Evolutionary conservation across 2,113 vertebrate species (phyloP).

Genomic region (Cettia cetti): DNA sequence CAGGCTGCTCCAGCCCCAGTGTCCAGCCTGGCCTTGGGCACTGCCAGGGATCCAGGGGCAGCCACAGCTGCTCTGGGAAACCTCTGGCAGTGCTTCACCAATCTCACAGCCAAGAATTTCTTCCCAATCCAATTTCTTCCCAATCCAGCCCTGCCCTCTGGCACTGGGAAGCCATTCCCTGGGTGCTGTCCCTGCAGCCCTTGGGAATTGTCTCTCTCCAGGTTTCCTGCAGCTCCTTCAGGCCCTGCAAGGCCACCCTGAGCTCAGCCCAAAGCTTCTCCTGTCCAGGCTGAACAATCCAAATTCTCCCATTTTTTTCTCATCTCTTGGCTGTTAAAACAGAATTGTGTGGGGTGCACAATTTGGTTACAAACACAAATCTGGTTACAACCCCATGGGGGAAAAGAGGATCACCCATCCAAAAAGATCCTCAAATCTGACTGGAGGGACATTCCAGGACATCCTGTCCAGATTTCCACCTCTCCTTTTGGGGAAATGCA

Average conservation of each 20-base stretch:
- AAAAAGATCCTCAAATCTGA: background rate
- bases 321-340: background rate
- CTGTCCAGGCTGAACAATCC: background rate
- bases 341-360: background rate
- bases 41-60: background rate
- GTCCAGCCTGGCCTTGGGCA: background rate
- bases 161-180: background rate
- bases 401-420: background rate
- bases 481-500: background rate
- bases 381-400: background rate
- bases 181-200: fast-evolving
- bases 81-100: fast-evolving
- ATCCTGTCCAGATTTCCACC: background rate
- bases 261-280: background rate
- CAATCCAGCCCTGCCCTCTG: fast-evolving
- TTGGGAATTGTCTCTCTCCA: background rate
- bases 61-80: background rate
- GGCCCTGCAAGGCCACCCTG: background rate
- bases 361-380: too few species aligned
- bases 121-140: background rate
- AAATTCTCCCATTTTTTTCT: background rate
- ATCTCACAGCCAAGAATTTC: background rate
- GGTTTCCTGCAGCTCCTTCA: background rate
- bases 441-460: background rate
- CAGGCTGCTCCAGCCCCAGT: background rate